Conservation (phyloP, 2,797 vertebrate genomes). For the Varecia variegata region DNA sequence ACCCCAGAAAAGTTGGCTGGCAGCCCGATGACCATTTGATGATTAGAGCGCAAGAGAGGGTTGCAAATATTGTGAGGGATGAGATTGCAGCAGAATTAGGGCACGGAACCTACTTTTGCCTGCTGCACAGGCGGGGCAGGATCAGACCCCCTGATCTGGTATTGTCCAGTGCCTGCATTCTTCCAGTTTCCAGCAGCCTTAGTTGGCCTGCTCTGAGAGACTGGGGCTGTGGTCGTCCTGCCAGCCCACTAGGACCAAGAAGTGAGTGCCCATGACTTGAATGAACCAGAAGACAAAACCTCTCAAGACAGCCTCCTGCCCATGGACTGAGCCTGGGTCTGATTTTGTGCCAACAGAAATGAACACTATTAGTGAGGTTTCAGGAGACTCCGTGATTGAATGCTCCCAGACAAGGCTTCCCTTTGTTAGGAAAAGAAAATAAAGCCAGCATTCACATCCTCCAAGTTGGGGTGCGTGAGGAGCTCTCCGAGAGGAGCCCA, state of each 20-base stretch:
- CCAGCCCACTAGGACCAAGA: not conserved
- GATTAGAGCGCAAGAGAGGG: conserved; percentile 52
- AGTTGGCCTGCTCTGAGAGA: not conserved
- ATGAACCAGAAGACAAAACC: conserved; percentile 73
- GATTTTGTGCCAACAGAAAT: conserved; percentile 81
- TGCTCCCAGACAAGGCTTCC: conserved; percentile 85
- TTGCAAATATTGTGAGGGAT: not conserved
- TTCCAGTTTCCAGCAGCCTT: not conserved
- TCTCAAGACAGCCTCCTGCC: conserved; percentile 62
- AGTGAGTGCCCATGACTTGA: conserved; percentile 61
- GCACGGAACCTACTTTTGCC: not conserved
- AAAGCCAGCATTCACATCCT: conserved; percentile 83
- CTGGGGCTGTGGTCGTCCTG: not conserved
- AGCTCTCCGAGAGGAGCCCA: conserved; percentile 75
- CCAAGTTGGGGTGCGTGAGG: conserved; percentile 79
- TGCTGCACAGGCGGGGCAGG: not conserved
- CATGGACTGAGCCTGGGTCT: conserved; percentile 69
- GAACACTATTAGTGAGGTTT: conserved; percentile 81
- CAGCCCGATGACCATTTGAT: conserved; percentile 73
- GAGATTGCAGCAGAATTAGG: conserved; percentile 51
- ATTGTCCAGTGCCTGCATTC: not conserved
- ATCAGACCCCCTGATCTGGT: not conserved
- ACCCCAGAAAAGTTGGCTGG: conserved; percentile 62
- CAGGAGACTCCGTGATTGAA: conserved; percentile 84
- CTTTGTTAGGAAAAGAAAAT: conserved; percentile 84